Conservation (phyloP, 2,888 invertebrate species). For the Tachina fera region DNA sequence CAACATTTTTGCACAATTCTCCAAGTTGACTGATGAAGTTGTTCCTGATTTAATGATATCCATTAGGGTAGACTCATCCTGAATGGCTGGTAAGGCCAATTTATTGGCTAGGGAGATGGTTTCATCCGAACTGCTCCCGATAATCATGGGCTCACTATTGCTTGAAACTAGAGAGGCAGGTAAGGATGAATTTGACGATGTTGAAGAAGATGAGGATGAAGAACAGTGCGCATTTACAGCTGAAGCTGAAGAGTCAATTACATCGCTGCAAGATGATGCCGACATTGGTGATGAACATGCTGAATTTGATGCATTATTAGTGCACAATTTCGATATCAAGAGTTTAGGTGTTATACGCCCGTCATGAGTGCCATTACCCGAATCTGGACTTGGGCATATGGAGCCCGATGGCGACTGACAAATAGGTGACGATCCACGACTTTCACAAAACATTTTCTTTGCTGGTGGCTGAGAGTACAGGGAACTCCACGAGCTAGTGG, state of each 20-base stretch:
- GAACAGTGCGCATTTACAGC: slow-evolving; percentile 71
- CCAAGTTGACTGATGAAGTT: slow-evolving; percentile 75
- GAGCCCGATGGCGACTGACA: slow-evolving; percentile 83
- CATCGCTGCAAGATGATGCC: slow-evolving; percentile 78
- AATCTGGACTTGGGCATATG: slow-evolving; percentile 82
- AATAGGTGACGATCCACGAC: slow-evolving; percentile 82
- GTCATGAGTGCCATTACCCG: slow-evolving; percentile 82
- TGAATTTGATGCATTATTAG: slow-evolving; percentile 78
- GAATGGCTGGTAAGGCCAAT: slow-evolving; percentile 70
- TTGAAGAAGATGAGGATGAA: slow-evolving; percentile 73
- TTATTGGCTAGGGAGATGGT: slow-evolving; percentile 76
- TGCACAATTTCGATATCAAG: slow-evolving; percentile 82
- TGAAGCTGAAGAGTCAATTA: slow-evolving; percentile 63
- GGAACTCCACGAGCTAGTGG: slow-evolving; percentile 78
- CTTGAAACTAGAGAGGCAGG: slow-evolving; percentile 72
- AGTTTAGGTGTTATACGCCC: slow-evolving; percentile 83
- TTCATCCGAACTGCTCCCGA: slow-evolving; percentile 76
- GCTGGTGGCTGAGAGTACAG: slow-evolving; percentile 82
- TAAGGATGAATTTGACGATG: slow-evolving; percentile 67
- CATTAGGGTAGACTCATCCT: slow-evolving; percentile 80
- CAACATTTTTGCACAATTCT: slow-evolving; percentile 79
- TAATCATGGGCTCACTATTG: slow-evolving; percentile 79
- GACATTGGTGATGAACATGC: slow-evolving; percentile 81
- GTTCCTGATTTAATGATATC: slow-evolving; percentile 81
- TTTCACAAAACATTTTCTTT: slow-evolving; percentile 80